Percentiles rank a stretch among this genome's conserved stretches.
These are phyloP conservation scores for Taeniopygia guttata DNA, from an alignment of 2,797 vertebrate genomes.

Conservation along the genomic window DNA sequence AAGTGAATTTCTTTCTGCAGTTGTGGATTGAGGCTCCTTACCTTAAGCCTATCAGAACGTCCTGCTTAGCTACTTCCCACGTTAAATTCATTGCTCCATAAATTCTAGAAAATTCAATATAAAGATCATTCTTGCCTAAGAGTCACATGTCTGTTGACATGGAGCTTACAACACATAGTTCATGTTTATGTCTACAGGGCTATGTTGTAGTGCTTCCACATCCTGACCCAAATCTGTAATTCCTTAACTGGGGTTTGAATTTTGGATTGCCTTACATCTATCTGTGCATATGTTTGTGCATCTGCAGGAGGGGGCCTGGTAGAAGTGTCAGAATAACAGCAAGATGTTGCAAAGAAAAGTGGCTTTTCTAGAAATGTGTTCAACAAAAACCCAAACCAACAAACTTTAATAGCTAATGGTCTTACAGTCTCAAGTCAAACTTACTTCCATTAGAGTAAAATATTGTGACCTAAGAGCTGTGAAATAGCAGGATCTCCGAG, in stretches of 20 bases:
- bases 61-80: background rate
- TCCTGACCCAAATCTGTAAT: background rate
- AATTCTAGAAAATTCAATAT: background rate
- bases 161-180: accelerated
- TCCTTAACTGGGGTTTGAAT: background rate
- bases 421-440: background rate
- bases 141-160: background rate
- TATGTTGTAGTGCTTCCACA: background rate
- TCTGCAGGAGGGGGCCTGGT: background rate
- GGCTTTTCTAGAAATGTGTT: background rate
- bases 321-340: background rate
- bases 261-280: background rate
- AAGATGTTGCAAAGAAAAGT: background rate
- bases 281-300: background rate
- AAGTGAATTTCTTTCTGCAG: background rate
- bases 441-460: background rate
- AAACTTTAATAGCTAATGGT: background rate
- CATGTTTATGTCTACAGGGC: background rate
- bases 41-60: background rate
- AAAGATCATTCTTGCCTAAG: background rate
- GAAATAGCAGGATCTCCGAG: background rate
- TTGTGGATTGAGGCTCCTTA: background rate
- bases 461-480: background rate
- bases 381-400: background rate
- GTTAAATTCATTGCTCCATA: background rate